Evolutionary conservation across 2,888 invertebrate species (phyloP).

Genomic region (Brachyptera risi): DNA sequence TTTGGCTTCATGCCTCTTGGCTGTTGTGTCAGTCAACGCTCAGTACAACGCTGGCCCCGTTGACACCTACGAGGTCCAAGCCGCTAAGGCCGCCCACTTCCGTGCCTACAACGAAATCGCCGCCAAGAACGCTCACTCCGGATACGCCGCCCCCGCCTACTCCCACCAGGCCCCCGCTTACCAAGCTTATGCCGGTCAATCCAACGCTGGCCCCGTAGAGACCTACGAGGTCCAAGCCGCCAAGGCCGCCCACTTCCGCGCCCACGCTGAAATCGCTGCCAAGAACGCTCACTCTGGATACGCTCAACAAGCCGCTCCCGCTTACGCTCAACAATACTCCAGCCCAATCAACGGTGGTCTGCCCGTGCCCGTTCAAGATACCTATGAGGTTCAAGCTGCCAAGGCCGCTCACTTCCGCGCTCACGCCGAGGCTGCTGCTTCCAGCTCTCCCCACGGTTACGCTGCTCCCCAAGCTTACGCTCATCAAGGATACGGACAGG

Average conservation of each 20-base stretch:
- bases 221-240: neutral
- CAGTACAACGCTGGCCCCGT: neutral
- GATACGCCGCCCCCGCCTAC: neutral
- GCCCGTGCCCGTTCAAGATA: neutral
- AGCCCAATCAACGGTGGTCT: neutral
- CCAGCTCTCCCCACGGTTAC: neutral
- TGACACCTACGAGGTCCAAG: neutral
- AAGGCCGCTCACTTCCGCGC: neutral
- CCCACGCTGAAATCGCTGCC: neutral
- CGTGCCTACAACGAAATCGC: no score
- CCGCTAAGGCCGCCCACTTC: neutral
- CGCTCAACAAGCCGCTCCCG: neutral
- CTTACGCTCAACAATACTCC: neutral
- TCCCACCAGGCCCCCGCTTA: neutral
- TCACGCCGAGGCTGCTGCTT: neutral
- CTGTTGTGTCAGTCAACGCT: neutral
- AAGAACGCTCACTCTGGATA: neutral
- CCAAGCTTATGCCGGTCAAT: neutral
- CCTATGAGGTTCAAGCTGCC: neutral
- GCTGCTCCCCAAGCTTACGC: neutral
- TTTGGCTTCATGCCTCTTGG: neutral
- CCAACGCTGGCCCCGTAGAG: neutral
- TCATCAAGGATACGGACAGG: neutral
- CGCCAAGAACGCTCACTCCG: no score
- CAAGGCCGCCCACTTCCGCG: neutral